phyloP scores from a whole-genome alignment of 1,140 invertebrate species.

The Neotoxoptera formosana region DNA sequence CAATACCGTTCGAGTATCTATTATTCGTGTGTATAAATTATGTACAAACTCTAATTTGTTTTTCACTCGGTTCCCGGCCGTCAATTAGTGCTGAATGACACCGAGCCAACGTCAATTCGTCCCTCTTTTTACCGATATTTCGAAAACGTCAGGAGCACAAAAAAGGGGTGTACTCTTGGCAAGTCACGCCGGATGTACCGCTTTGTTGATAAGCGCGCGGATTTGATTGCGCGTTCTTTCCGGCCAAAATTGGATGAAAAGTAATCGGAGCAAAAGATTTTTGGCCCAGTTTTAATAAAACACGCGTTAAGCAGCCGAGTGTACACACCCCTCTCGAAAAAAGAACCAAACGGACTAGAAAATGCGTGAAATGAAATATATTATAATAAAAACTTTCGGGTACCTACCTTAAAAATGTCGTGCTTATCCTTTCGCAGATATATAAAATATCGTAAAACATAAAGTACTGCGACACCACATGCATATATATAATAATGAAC shows the following conservation, averaged over 20 bases:
- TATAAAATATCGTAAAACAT: background rate
- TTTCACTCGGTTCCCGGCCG: constrained; percentile 48
- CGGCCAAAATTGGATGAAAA: constrained; percentile 50
- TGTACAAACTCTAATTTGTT: constrained; percentile 57
- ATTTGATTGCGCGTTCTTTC: constrained; percentile 56
- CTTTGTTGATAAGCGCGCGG: constrained; percentile 52
- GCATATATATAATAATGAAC: background rate
- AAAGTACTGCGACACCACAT: background rate
- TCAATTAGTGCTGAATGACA: constrained; percentile 55
- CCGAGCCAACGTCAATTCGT: constrained; percentile 42
- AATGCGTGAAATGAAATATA: constrained; percentile 34
- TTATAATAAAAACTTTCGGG: constrained; percentile 46
- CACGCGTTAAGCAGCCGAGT: constrained; percentile 38
- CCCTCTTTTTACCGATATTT: constrained; percentile 49
- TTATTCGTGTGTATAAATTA: constrained; percentile 53
- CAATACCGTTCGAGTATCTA: constrained; percentile 27
- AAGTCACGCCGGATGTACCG: constrained; percentile 47
- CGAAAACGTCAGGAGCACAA: constrained; percentile 6
- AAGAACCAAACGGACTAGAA: constrained; percentile 54
- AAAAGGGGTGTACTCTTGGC: constrained; percentile 49
- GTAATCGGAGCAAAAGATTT: constrained; percentile 54
- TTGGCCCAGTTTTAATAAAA: constrained; percentile 55
- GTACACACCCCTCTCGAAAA: constrained; percentile 52
- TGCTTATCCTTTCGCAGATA: background rate
- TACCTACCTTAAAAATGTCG: background rate